Base-by-base conservation (phyloP, 2,888 invertebrate genomes). In the Hecatera dysodea region DNA sequence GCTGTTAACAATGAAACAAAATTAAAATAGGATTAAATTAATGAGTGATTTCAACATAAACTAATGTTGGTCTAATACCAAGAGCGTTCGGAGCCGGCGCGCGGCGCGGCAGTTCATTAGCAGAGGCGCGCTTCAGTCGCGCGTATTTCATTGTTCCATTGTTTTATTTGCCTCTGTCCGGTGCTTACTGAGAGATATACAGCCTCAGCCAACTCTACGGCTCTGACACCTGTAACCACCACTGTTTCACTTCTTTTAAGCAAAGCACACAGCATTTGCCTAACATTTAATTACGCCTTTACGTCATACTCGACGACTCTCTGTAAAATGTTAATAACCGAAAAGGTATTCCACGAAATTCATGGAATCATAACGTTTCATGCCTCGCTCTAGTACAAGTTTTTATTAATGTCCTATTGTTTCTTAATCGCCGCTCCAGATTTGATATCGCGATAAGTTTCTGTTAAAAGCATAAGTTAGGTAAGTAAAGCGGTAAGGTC, bases 331-430 rank as follows among this genome's bases (percentile, higher is more conserved):
- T 53, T 72, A 64, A 83, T 68, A 76, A 72, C 57, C 66, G 48
- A 80, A 61, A 64, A 65, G 68, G 81, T 69, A 64, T 69, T 79
- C 55, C 80, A 78, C 84, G 77, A 83, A 88, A 88, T 87, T 86
- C 89, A 89, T 88, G 89, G 89, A 90, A 89, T 91, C 90, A 91
- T 89, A 93, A 93, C 92, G 89, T 90, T 91, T 89, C 90, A 93
- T 91, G 94, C 91, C 85, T 88, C 88, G 93, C 93, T 91, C 91
- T 86, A 86, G 85, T 89, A 91, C 90, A 87, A 90, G 86, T 90
- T 93, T 94, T 93, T 93, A 94, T 93, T 94, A 92, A 94, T 92
- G 92, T 92, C 88, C 95, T 91, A 95, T 95, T 95, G 95, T 95
- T 95, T 93, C 91, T 90, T 94, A 94, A 94, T 95, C 93, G 87